These are phyloP conservation scores for Porites evermanni DNA, from an alignment of 92 coral and sea anemone species.

Conservation along the genomic window DNA sequence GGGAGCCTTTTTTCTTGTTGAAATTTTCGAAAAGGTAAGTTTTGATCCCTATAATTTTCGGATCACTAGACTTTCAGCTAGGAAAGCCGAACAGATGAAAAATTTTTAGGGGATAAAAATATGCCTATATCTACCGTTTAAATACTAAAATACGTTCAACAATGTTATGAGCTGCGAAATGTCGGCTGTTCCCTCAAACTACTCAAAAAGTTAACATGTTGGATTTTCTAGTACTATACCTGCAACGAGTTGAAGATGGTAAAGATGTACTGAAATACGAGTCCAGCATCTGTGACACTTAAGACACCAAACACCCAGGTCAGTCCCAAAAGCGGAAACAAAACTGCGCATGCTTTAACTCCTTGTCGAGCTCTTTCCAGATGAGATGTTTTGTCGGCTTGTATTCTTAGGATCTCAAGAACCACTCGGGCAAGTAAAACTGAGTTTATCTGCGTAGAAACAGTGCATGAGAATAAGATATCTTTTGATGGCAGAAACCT, in stretches of 20 bases:
- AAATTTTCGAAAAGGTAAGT: no score
- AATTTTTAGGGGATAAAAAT: no score
- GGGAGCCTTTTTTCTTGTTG: no score
- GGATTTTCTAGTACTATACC: conserved; percentile 25
- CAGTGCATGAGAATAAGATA: not conserved
- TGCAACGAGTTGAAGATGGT: conserved; percentile 77
- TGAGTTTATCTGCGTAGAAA: conserved; percentile 64
- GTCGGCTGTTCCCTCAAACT: no score
- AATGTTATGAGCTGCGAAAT: no score
- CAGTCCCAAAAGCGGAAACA: conserved; percentile 81
- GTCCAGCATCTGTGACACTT: conserved; percentile 63
- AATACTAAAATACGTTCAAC: no score
- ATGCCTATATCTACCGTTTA: no score
- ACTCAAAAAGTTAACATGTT: no score
- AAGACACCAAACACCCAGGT: conserved; percentile 80
- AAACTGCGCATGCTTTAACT: conserved; percentile 62
- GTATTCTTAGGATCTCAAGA: conserved; percentile 76
- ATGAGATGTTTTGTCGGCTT: conserved; percentile 29
- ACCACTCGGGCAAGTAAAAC: conserved; percentile 70
- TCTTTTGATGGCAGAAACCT: not conserved
- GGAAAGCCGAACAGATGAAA: no score
- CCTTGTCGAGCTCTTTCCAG: not conserved
- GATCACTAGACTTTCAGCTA: no score
- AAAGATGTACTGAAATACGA: conserved; percentile 77
- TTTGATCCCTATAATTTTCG: no score